Evolutionary conservation across 2,888 invertebrate genomes (phyloP), one percentile per base, ranked within the genome.

Genomic region (Yponomeuta plumbellus): DNA sequence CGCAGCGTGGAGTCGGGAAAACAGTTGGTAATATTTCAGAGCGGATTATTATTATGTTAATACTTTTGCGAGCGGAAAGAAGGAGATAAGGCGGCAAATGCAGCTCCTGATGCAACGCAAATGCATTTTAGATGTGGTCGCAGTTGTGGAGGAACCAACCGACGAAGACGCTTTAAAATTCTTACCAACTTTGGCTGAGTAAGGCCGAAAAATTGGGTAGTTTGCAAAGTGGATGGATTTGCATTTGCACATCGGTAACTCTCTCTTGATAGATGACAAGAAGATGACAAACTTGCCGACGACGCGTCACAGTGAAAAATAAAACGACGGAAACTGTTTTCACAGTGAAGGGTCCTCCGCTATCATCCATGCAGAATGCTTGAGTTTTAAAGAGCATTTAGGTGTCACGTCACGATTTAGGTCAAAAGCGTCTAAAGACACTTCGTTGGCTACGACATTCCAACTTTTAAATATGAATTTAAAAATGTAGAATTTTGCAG

Each of bases 41-140:
- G 17, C 44, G 44, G 44, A 52, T 52, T 52, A 52, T 52, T 52
- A 52, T 52, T 52, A 65, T 52, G 34, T 64, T 20, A 65, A 65
- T 62, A 23, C 44, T 57, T 52, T 66, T 66, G 66, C 61, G 61
- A 40, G 67, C 66, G 64, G 66, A 67, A 71, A 66, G 69, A 66
- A 67, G 71, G 69, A 72, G 75, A 74, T 69, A 67, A 69, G 68
- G 72, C 71, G 75, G 71, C 73, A 74, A 72, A 70, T 64, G 68
- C 64, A 71, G 62, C 26, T 62, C 2, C 71, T 72, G 70, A 74
- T 75, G 75, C 74, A 74, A 75, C 73, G 70, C 72, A 75, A 79
- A 79, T 79, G 77, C 76, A 80, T 81, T 81, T 79, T 76, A 78
- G 72, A 76, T 76, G 74, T 73, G 73, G 72, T 70, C 72, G 68